Conservation (phyloP, 1,140 invertebrate genomes). For the Lamellibrachia luymesi region DNA sequence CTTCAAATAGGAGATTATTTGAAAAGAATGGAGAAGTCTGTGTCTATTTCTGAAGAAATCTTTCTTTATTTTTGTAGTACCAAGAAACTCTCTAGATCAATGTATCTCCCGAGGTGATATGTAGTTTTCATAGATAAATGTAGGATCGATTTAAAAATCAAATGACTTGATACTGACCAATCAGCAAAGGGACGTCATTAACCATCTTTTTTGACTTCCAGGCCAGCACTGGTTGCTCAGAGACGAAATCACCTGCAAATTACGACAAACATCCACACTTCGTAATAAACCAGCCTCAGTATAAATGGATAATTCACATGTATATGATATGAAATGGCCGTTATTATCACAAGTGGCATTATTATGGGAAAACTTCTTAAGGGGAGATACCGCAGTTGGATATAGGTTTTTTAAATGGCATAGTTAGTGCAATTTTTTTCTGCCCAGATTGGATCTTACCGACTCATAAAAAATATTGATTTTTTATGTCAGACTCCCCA, state of each 20-base stretch:
- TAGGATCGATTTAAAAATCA: not conserved
- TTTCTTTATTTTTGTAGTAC: not conserved
- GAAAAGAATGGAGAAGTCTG: not conserved
- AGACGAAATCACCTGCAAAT: not conserved
- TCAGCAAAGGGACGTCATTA: conserved; percentile 15
- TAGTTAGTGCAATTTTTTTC: too few species aligned
- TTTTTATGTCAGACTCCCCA: too few species aligned
- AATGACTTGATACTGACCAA: conserved; percentile 2
- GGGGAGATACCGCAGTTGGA: too few species aligned
- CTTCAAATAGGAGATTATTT: not conserved
- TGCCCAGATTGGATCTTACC: too few species aligned
- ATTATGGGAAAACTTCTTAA: too few species aligned
- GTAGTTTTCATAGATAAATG: not conserved
- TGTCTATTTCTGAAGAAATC: not conserved
- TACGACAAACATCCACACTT: not conserved
- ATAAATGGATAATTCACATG: too few species aligned
- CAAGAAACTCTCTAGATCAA: not conserved
- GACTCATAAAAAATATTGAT: too few species aligned
- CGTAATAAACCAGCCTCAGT: too few species aligned
- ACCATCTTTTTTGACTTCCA: not conserved
- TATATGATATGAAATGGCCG: too few species aligned
- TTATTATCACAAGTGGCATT: too few species aligned
- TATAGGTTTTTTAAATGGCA: too few species aligned
- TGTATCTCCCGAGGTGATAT: not conserved
- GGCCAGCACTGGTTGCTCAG: not conserved